phyloP scores from a whole-genome alignment of 2,797 vertebrate species.

The Agapornis canus region DNA sequence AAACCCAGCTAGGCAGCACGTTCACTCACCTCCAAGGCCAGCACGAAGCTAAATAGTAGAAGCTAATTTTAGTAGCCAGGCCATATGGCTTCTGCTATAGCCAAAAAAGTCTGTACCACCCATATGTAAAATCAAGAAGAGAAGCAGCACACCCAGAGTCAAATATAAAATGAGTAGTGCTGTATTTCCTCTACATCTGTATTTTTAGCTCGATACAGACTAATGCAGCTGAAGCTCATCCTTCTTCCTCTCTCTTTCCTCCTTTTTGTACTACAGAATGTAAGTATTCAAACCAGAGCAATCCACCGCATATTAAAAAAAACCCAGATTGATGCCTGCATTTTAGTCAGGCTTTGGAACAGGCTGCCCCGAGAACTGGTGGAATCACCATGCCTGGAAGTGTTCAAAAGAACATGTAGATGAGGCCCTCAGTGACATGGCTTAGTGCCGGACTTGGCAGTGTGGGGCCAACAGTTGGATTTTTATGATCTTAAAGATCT shows the following conservation, averaged over 20 bases:
- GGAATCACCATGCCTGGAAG: not conserved
- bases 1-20: too few species aligned
- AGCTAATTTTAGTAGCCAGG: not conserved
- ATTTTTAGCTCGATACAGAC: not conserved
- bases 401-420: not conserved
- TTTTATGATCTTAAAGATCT: not conserved
- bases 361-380: not conserved
- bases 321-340: rapidly evolving
- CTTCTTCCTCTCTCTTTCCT: not conserved
- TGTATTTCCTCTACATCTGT: not conserved
- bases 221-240: not conserved
- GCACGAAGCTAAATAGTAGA: not conserved
- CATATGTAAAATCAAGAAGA: not conserved
- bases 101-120: not conserved
- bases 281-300: not conserved
- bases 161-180: not conserved
- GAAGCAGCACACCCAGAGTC: not conserved
- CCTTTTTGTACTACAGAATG: not conserved
- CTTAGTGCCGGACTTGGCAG: not conserved
- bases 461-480: not conserved
- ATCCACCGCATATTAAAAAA: not conserved
- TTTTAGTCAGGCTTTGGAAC: not conserved
- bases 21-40: too few species aligned
- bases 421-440: not conserved
- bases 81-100: not conserved